Conservation (phyloP, 2,113 vertebrate genomes). For the Asarcornis scutulata region DNA sequence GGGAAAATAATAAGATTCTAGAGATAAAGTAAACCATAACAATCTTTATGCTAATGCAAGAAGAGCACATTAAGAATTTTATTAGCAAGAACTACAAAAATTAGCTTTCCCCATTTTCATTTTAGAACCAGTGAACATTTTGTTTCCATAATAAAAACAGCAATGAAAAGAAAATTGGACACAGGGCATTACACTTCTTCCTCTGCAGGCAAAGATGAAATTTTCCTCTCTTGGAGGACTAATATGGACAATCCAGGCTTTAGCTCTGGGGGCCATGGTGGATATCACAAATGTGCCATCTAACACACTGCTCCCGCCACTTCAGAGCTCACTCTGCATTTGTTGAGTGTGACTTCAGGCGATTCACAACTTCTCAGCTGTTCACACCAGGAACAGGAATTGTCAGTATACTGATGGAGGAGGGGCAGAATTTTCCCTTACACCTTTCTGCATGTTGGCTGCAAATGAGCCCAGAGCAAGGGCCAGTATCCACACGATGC, state of each 20-base stretch:
- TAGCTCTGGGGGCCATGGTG: not conserved
- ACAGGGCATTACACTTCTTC: slow-evolving; percentile 67
- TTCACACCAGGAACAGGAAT: not conserved
- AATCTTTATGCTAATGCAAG: slow-evolving; percentile 64
- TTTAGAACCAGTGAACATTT: slow-evolving; percentile 54
- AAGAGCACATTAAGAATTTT: slow-evolving; percentile 69
- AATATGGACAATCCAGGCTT: not conserved
- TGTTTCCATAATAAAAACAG: slow-evolving; percentile 72
- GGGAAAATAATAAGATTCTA: slow-evolving; percentile 57
- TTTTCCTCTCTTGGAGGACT: not conserved
- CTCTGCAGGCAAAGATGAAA: slow-evolving; percentile 42
- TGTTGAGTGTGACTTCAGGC: not conserved
- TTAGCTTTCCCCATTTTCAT: slow-evolving; percentile 66
- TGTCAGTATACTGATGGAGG: rapidly evolving
- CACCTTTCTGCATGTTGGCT: not conserved
- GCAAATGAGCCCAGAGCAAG: not conserved
- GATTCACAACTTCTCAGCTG: not conserved
- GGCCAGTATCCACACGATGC: rapidly evolving
- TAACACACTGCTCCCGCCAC: not conserved
- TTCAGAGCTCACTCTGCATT: not conserved
- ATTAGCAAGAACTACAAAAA: slow-evolving; percentile 70
- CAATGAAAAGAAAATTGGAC: slow-evolving; percentile 75
- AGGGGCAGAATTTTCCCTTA: not conserved
- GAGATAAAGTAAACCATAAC: slow-evolving; percentile 63
- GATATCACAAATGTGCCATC: rapidly evolving